phyloP scores from a whole-genome alignment of 92 coral and sea anemone species.

The Chrysogorgia sp. region DNA sequence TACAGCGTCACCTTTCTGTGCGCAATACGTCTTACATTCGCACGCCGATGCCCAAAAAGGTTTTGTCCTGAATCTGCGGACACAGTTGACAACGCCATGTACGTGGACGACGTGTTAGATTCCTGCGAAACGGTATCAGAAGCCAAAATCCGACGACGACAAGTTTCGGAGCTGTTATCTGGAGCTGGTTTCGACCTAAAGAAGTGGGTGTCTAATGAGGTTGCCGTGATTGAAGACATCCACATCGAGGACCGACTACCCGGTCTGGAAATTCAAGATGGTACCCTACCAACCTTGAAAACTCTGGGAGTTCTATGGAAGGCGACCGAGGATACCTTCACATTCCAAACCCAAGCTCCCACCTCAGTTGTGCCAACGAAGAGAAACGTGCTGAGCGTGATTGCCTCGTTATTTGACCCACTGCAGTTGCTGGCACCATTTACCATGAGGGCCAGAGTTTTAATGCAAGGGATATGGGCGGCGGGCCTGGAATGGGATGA shows the following conservation, averaged over 20 bases:
- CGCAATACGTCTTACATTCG: slow-evolving; percentile 20
- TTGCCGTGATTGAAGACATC: slow-evolving; percentile 41
- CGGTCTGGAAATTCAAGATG: slow-evolving; percentile 9
- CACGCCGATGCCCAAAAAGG: slow-evolving; percentile 6
- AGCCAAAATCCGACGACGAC: slow-evolving; percentile 5
- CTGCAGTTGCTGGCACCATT: slow-evolving; percentile 55
- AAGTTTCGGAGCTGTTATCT: not conserved
- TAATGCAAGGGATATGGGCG: slow-evolving; percentile 26
- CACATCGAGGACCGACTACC: slow-evolving; percentile 29
- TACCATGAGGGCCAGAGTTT: slow-evolving; percentile 51
- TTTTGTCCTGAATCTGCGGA: not conserved
- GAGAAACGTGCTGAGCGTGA: slow-evolving; percentile 49
- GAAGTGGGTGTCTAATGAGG: slow-evolving; percentile 52
- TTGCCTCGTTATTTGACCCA: slow-evolving; percentile 59
- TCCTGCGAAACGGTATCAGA: not conserved
- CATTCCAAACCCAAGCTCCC: slow-evolving; percentile 33
- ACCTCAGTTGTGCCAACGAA: slow-evolving; percentile 11
- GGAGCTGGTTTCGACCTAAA: slow-evolving; percentile 46
- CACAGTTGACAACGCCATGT: slow-evolving; percentile 20
- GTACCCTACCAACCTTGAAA: slow-evolving; percentile 25
- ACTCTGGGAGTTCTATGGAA: slow-evolving; percentile 55
- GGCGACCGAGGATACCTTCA: slow-evolving; percentile 37
- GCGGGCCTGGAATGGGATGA: slow-evolving; percentile 57
- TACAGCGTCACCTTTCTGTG: slow-evolving; percentile 23
- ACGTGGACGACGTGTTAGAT: slow-evolving; percentile 21